Percentiles rank a stretch among this genome's conserved stretches.
Conservation (phyloP, 2,797 vertebrate species). For the Varecia variegata region DNA sequence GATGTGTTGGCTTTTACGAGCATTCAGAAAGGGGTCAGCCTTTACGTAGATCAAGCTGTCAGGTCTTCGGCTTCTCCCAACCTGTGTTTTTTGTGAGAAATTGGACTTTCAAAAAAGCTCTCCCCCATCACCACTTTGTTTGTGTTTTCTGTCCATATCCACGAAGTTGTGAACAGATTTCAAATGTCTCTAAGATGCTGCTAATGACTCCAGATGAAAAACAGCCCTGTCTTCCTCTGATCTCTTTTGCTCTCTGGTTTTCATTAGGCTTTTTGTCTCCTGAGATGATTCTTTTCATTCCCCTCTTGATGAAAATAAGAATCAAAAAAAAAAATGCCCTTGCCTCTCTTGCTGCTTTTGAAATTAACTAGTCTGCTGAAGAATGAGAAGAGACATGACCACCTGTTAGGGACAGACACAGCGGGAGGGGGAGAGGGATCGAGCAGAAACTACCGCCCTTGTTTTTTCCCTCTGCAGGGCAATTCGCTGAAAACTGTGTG, state of each 20-base stretch:
- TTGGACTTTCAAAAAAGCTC: neutral
- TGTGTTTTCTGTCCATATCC: neutral
- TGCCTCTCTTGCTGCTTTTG: conserved; percentile 33
- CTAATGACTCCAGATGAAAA: neutral
- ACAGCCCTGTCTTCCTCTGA: neutral
- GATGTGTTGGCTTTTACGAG: neutral
- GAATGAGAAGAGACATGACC: neutral
- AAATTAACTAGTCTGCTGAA: conserved; percentile 46
- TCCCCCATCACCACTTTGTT: neutral
- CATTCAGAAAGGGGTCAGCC: neutral
- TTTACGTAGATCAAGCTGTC: neutral
- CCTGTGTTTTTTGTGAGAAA: neutral
- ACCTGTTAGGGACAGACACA: conserved; percentile 49
- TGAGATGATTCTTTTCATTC: conserved; percentile 2
- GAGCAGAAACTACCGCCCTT: neutral
- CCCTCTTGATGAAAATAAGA: conserved; percentile 58
- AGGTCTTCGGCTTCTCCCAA: neutral
- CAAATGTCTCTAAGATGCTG: neutral
- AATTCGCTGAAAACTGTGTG: neutral
- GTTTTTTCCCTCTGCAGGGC: neutral
- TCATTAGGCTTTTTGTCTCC: neutral
- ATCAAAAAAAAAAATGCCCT: neutral
- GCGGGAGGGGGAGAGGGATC: neutral
- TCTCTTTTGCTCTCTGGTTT: neutral
- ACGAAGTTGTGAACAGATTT: conserved; percentile 1